Conservation (phyloP, 1,140 invertebrate species). For the Galleria mellonella region DNA sequence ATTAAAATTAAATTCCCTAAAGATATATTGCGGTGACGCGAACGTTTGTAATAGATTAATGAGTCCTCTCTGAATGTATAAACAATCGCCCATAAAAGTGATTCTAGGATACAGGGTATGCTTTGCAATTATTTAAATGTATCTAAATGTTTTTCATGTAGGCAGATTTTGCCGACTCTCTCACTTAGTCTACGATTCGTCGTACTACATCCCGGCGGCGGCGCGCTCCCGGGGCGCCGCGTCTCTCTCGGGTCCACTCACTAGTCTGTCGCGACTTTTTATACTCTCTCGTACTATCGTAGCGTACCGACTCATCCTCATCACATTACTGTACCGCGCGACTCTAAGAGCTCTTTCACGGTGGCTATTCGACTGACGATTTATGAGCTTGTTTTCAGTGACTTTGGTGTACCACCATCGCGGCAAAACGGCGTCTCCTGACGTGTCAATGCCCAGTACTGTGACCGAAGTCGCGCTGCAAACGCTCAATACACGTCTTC, state of each 20-base stretch:
- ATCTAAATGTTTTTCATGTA: conserved; percentile 78
- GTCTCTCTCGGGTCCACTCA: conserved; percentile 63
- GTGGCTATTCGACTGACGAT: no score
- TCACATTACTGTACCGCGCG: conserved; percentile 28
- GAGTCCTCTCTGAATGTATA: conserved; percentile 67
- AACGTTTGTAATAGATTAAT: conserved; percentile 64
- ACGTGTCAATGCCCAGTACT: no score
- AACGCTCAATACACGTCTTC: no score
- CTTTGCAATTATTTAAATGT: conserved; percentile 82
- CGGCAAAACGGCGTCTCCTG: no score
- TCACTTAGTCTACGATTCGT: conserved; percentile 38
- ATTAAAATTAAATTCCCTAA: conserved; percentile 62
- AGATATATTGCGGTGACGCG: conserved; percentile 59
- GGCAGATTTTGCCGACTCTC: conserved; percentile 53
- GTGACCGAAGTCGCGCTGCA: no score
- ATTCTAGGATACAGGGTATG: conserved; percentile 83
- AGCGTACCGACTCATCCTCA: conserved; percentile 54
- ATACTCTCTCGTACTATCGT: conserved; percentile 61
- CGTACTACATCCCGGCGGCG: conserved; percentile 34
- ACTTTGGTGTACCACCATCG: no score
- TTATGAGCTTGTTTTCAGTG: no score
- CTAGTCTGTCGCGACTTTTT: conserved; percentile 66
- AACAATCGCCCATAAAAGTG: conserved; percentile 78
- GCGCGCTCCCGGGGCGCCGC: conserved; percentile 31
- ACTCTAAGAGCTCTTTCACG: conserved; percentile 20